phyloP scores from a whole-genome alignment of 2,888 invertebrate genomes.

The Noctua pronuba region DNA sequence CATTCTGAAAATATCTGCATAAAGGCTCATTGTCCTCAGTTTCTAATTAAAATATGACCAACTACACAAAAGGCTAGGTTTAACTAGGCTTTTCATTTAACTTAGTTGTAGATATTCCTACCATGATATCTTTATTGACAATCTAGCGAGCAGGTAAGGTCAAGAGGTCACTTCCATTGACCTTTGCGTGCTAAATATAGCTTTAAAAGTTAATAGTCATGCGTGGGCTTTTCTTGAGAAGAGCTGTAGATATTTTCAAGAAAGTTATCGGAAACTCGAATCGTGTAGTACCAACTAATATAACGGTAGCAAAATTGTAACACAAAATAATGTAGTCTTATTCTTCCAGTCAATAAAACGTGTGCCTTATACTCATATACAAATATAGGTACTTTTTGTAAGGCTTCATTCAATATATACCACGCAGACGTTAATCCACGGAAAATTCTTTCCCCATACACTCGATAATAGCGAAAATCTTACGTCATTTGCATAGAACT shows the following conservation, averaged over 20 bases:
- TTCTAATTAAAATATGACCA: not conserved
- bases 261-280: not conserved
- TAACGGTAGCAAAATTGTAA: not conserved
- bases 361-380: too few relatives aligned
- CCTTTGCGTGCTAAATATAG: not conserved
- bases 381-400: not conserved
- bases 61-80: too few relatives aligned
- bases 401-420: not conserved
- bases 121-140: not conserved
- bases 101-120: not conserved
- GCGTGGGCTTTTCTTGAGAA: not conserved
- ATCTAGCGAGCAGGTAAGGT: not conserved
- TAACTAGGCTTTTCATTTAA: not conserved
- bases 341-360: not conserved
- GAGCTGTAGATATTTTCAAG: not conserved
- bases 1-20: too few relatives aligned
- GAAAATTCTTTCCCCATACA: conserved; percentile 17
- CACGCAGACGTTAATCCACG: conserved; percentile 9
- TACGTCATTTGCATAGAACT: conserved; percentile 76
- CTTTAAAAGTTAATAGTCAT: not conserved
- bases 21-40: too few relatives aligned
- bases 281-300: not conserved
- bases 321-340: not conserved
- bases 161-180: not conserved
- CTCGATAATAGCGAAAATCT: conserved; percentile 47